Evolutionary conservation across 2,797 vertebrate genomes (phyloP).

Genomic region (Kryptolebias ocellatus): DNA sequence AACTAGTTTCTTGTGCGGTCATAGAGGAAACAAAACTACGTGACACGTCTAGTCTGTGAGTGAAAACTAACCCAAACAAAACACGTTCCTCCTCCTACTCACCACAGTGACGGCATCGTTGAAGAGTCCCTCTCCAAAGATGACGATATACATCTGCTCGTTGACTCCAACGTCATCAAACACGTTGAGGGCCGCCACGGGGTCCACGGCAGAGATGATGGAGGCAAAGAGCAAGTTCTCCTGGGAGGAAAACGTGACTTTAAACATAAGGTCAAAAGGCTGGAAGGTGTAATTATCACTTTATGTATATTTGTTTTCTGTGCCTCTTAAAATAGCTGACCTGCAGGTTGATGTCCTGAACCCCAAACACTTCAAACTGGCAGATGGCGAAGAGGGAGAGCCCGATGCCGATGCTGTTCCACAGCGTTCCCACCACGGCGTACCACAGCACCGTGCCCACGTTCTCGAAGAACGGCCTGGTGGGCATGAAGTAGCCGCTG

Average conservation of each 20-base stretch:
- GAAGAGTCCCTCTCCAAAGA: conserved; percentile 94
- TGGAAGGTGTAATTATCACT: too few species aligned
- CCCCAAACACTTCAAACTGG: conserved; percentile 90
- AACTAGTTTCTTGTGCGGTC: conserved; percentile 12
- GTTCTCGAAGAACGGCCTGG: conserved; percentile 94
- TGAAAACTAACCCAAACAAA: too few species aligned
- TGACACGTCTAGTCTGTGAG: background rate
- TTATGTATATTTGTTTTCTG: too few species aligned
- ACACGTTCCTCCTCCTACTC: conserved; percentile 62
- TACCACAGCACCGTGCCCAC: conserved; percentile 96
- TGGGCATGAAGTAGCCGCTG: conserved; percentile 94
- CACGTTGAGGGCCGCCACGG: conserved; percentile 92
- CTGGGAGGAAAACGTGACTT: conserved; percentile 56
- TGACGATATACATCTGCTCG: conserved; percentile 96
- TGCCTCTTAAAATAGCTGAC: too few species aligned
- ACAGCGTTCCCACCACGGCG: conserved; percentile 93
- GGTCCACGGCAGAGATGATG: conserved; percentile 96
- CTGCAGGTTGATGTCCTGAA: conserved; percentile 91
- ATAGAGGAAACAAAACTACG: background rate
- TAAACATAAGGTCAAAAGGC: too few species aligned
- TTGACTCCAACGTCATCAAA: conserved; percentile 96
- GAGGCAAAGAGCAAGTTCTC: conserved; percentile 94
- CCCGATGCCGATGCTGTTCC: conserved; percentile 95
- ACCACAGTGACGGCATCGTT: conserved; percentile 98
- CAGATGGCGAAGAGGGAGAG: conserved; percentile 93